These are phyloP conservation scores for Ellobium chinense DNA, from an alignment of 2,888 invertebrate species.

Conservation along the genomic window DNA sequence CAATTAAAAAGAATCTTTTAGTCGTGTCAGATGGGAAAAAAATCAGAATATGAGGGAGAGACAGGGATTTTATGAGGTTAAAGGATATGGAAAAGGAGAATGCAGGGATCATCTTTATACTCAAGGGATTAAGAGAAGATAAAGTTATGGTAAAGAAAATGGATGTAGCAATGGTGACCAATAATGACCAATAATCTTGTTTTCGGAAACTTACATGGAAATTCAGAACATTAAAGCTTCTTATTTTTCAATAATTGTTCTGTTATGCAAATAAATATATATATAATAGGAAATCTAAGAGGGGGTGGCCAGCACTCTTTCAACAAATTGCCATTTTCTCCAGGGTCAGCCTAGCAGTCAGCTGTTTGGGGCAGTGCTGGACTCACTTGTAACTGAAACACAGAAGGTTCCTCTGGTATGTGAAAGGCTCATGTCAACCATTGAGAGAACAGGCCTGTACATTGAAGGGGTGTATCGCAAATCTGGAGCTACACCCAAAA, in stretches of 20 bases:
- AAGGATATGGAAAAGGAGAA: too few species aligned
- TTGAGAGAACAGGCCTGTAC: constrained; percentile 94
- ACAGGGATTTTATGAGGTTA: not conserved
- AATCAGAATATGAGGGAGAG: too few species aligned
- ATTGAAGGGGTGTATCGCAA: constrained; percentile 96
- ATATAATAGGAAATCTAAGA: too few species aligned
- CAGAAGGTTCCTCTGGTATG: constrained; percentile 91
- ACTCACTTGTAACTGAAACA: constrained; percentile 82
- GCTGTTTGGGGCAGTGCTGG: constrained; percentile 90
- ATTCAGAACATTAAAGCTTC: too few species aligned
- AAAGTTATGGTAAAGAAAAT: too few species aligned
- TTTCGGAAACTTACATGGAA: too few species aligned
- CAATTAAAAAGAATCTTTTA: not conserved
- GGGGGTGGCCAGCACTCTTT: too few species aligned
- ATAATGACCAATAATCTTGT: too few species aligned
- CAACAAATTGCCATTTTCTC: not conserved
- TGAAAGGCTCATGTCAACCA: constrained; percentile 91
- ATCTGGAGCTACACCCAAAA: constrained; percentile 83
- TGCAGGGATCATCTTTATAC: too few species aligned
- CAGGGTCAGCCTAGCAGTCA: constrained; percentile 55
- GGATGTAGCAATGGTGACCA: too few species aligned
- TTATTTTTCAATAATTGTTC: not conserved
- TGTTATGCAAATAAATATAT: not conserved
- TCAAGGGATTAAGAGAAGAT: too few species aligned
- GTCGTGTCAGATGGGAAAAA: not conserved